These are phyloP conservation scores for Petrophora chlorosata DNA, from an alignment of 2,888 invertebrate species.

Conservation along the genomic window DNA sequence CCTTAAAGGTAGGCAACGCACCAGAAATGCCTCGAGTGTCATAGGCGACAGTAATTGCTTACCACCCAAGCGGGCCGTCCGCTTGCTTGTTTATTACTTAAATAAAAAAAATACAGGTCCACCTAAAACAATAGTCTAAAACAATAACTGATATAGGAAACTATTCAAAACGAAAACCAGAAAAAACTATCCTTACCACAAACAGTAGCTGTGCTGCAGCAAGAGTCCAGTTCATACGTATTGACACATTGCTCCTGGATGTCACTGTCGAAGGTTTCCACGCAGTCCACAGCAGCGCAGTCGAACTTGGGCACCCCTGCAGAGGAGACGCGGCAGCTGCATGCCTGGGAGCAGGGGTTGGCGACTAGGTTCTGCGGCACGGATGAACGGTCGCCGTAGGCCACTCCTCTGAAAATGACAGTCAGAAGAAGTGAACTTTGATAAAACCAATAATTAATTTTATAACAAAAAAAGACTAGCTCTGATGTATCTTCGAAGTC, in stretches of 20 bases:
- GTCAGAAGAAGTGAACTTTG: slow-evolving; percentile 6
- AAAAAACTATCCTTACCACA: too few species aligned
- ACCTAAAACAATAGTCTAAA: too few species aligned
- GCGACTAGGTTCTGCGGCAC: slow-evolving; percentile 62
- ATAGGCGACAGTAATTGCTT: too few species aligned
- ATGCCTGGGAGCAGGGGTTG: slow-evolving; percentile 70
- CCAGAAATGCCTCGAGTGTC: too few species aligned
- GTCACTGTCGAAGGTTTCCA: slow-evolving; percentile 63
- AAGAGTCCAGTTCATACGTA: slow-evolving; percentile 65
- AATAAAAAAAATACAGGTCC: too few species aligned
- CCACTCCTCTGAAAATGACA: slow-evolving; percentile 59
- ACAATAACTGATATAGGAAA: too few species aligned
- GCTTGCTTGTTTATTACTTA: too few species aligned
- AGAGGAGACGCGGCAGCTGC: slow-evolving; percentile 54
- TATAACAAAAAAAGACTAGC: too few species aligned
- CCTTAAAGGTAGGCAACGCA: too few species aligned
- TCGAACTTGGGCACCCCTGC: slow-evolving; percentile 57
- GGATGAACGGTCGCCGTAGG: slow-evolving; percentile 54
- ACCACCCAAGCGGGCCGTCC: too few species aligned
- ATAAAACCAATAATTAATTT: neutral
- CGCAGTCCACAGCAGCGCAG: slow-evolving; percentile 75
- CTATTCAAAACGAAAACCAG: too few species aligned
- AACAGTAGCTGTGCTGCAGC: slow-evolving; percentile 68
- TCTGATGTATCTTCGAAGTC: too few species aligned
- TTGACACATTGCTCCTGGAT: slow-evolving; percentile 60